Conservation (phyloP, 2,113 vertebrate species). For the Myocastor coypus region DNA sequence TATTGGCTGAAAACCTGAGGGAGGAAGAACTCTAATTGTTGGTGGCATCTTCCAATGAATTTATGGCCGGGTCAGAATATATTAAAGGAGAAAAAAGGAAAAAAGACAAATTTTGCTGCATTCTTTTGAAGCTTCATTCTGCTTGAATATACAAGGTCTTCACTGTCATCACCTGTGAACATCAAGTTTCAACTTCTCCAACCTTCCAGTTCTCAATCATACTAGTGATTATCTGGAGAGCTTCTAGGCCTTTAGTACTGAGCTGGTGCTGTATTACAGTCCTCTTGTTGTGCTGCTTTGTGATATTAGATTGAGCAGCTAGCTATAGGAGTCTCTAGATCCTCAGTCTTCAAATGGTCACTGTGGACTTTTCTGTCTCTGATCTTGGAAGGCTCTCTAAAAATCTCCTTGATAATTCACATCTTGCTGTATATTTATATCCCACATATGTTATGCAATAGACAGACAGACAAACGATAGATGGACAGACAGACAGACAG, state of each 20-base stretch:
- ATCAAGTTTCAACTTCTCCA: not conserved
- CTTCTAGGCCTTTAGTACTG: not conserved
- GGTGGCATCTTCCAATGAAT: not conserved
- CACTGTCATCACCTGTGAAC: not conserved
- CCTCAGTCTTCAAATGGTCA: not conserved
- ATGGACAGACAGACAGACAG: too few relatives aligned
- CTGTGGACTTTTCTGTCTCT: not conserved
- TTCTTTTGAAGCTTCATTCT: not conserved
- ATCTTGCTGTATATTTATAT: not conserved
- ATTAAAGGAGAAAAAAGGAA: not conserved
- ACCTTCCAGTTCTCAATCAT: not conserved
- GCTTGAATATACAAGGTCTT: not conserved
- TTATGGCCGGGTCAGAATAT: not conserved
- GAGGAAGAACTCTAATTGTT: not conserved
- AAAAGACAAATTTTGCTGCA: not conserved
- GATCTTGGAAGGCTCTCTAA: not conserved
- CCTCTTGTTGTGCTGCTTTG: not conserved
- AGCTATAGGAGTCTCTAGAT: not conserved
- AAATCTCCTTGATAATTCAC: not conserved
- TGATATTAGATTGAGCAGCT: not conserved
- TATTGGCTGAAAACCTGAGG: not conserved
- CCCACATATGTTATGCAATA: not conserved
- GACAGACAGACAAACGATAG: too few relatives aligned
- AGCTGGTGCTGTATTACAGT: too few relatives aligned
- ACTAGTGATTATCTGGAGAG: not conserved